These are phyloP conservation scores for Lepidurus arcticus DNA, from an alignment of 1,140 invertebrate genomes.

Conservation along the genomic window DNA sequence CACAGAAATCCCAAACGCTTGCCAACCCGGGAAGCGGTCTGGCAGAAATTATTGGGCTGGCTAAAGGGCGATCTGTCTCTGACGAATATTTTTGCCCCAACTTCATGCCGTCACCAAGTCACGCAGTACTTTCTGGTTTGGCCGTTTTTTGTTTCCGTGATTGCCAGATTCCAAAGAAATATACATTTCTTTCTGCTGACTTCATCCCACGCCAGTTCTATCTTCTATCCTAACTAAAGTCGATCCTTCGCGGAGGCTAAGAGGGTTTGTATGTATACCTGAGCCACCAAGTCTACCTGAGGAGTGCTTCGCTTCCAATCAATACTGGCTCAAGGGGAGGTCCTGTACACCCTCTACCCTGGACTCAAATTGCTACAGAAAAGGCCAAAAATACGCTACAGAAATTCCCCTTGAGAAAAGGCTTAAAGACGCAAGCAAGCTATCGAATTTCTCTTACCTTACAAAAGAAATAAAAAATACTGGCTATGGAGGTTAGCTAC, in stretches of 20 bases:
- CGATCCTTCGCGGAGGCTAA: not conserved
- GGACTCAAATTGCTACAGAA: not conserved
- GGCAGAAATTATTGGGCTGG: too few species aligned
- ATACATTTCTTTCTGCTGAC: too few species aligned
- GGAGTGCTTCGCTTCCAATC: not conserved
- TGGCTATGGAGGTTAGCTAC: not conserved
- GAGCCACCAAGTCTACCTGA: constrained; percentile 17
- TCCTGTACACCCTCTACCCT: not conserved
- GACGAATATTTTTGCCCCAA: too few species aligned
- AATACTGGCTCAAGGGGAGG: constrained; percentile 8
- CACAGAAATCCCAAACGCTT: too few species aligned
- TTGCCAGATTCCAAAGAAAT: too few species aligned
- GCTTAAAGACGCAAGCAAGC: not conserved
- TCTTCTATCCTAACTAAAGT: not conserved
- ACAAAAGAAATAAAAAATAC: not conserved
- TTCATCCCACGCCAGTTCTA: not conserved
- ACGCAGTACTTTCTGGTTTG: too few species aligned
- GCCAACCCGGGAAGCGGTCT: too few species aligned
- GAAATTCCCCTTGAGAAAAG: not conserved
- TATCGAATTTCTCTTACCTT: not conserved
- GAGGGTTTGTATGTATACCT: not conserved
- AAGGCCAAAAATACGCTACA: not conserved
- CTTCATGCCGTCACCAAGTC: too few species aligned
- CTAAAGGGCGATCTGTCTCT: too few species aligned
- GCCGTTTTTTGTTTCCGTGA: too few species aligned